Evolutionary conservation across 2,888 invertebrate genomes (phyloP), one percentile per base, ranked within the genome.

Genomic region (Cephus sareptanus): DNA sequence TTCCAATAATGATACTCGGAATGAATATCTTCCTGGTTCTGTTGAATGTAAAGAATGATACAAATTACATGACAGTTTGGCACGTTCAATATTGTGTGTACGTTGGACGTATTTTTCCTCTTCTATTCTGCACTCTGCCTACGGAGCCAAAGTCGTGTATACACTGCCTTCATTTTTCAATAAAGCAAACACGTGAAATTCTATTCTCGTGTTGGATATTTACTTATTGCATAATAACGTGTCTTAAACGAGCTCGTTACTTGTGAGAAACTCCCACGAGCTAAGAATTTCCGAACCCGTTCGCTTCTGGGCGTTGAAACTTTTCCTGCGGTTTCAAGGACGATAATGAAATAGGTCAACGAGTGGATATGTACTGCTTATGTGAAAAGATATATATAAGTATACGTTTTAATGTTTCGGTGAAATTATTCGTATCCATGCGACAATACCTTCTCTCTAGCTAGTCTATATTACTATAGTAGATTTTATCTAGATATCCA

Each of bases 301-400:
- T 88, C 79, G 31, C 76, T 56, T 56, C 69, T 76, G 79, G 79
- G 84, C 82, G 84, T 84, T 88, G 83, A 82, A 86, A 88, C 87
- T 87, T 87, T 86, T 82, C 81, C 82, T 77, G 77, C 79, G 79
- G 76, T 76, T 79, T 83, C 82, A 85, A 84, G 82, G 81, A 83
- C 81, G 77, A 71, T 75, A 74, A 73, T 79, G 80, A 81, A 82
- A 82, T 79, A 80, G 80, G 30, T 71, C 34, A 9, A 2, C 23
- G 9, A 56, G 23, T 56, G 9, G 23, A 56, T 23, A 23, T 56
- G 56, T 9, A 23, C 9, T 56, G 56, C 23, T 56, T 9, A 23
- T 56, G 23, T 56, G 9, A 23, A 56, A 15, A 56, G 56, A 56
- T 23, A 23, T 56, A 56, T 56, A 56, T 56, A 56, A 4, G 6